Conservation (phyloP, 2,797 vertebrate genomes). For the Danio jaintianensis region DNA sequence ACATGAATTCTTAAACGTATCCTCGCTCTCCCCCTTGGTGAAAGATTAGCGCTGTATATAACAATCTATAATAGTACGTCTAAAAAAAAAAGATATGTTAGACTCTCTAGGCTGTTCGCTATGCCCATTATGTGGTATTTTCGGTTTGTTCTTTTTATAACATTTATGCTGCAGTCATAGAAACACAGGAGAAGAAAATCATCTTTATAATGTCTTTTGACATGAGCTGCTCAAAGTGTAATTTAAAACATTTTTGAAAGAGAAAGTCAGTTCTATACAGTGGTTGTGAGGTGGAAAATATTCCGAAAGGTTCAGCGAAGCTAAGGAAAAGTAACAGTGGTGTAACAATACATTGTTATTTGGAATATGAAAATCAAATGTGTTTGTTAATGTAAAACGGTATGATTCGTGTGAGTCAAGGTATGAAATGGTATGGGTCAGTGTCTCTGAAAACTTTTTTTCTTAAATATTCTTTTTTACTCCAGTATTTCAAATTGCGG, state of each 20-base stretch:
- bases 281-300: background rate
- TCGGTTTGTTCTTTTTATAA: background rate
- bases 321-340: too few species aligned
- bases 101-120: conserved; percentile 26
- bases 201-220: background rate
- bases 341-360: too few species aligned
- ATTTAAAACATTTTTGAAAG: background rate
- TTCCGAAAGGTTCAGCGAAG: too few species aligned
- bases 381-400: too few species aligned
- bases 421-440: too few species aligned
- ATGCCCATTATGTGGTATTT: background rate
- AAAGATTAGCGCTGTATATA: conserved; percentile 34
- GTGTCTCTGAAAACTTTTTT: too few species aligned
- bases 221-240: background rate
- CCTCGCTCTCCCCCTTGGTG: background rate
- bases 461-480: too few species aligned
- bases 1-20: conserved; percentile 58
- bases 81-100: conserved; percentile 4
- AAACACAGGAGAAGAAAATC: conserved; percentile 1
- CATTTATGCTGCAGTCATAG: background rate
- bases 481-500: too few species aligned
- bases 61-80: conserved; percentile 28
- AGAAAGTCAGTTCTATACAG: conserved; percentile 14
- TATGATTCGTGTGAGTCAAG: too few species aligned
- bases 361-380: too few species aligned